Conservation (phyloP, 1,140 invertebrate species). For the Zeugodacus cucurbitae region DNA sequence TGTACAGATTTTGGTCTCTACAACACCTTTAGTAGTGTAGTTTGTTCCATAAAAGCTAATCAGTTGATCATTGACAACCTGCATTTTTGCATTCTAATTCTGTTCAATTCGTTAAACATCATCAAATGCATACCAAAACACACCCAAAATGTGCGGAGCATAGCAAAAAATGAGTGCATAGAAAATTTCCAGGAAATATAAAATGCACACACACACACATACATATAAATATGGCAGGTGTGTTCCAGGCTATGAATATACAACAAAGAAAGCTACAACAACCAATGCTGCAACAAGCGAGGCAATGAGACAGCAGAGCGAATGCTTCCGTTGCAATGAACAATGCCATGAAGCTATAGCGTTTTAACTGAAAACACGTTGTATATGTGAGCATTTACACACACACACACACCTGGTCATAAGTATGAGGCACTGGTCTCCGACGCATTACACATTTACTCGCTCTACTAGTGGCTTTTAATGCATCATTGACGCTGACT, state of each 20-base stretch:
- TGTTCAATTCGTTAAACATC: no score
- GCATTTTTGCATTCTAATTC: no score
- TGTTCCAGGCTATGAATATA: not conserved
- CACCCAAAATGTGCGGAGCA: no score
- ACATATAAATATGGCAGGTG: no score
- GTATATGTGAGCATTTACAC: not conserved
- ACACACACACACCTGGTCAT: not conserved
- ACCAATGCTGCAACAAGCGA: not conserved
- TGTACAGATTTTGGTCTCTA: no score
- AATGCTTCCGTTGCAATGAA: not conserved
- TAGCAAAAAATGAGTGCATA: not conserved
- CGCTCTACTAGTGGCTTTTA: not conserved
- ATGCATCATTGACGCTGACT: slow-evolving; percentile 24
- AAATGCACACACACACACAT: not conserved
- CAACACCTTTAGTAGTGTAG: no score
- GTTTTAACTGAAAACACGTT: not conserved
- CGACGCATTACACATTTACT: not conserved
- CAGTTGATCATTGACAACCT: no score
- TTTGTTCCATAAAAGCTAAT: no score
- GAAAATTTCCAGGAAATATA: not conserved
- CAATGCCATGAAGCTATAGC: not conserved
- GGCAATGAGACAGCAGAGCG: not conserved
- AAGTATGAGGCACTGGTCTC: not conserved
- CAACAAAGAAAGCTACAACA: not conserved
- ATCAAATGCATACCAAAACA: no score